Percentiles rank a stretch among this genome's conserved stretches.
These are phyloP conservation scores for Drosophila cardini DNA, from an alignment of 1,140 invertebrate genomes.

Conservation along the genomic window DNA sequence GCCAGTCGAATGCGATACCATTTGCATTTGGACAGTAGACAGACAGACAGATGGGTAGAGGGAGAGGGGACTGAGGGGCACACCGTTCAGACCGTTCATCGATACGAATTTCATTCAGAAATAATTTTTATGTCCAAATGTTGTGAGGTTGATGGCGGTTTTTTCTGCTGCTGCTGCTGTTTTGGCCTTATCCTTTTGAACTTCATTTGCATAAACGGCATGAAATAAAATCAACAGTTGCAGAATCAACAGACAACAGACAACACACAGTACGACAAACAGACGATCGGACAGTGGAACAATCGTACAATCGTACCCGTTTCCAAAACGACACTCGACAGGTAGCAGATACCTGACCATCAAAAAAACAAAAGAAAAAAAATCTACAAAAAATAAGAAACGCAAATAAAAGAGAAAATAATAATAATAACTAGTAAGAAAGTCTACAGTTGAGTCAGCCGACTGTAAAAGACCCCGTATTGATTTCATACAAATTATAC, in stretches of 20 bases:
- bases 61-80: slow-evolving; percentile 34
- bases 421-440: slow-evolving; percentile 64
- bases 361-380: slow-evolving; percentile 42
- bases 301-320: slow-evolving; percentile 12
- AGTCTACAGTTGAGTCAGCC: too few relatives aligned
- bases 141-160: slow-evolving; percentile 51
- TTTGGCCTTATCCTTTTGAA: slow-evolving; percentile 82
- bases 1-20: slow-evolving; percentile 43
- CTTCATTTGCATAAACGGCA: slow-evolving; percentile 82
- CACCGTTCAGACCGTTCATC: slow-evolving; percentile 50
- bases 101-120: slow-evolving; percentile 82
- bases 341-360: slow-evolving; percentile 56
- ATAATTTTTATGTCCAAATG: slow-evolving; percentile 82
- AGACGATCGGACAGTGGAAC: slow-evolving; percentile 29
- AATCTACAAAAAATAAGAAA: too few relatives aligned
- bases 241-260: slow-evolving; percentile 58
- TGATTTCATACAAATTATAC: too few relatives aligned
- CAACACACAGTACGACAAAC: slow-evolving; percentile 31
- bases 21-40: slow-evolving; percentile 70
- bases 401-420: slow-evolving; percentile 29
- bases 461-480: too few relatives aligned
- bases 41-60: slow-evolving; percentile 18
- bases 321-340: slow-evolving; percentile 45
- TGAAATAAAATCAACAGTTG: slow-evolving; percentile 83
- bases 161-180: slow-evolving; percentile 49